Conservation (phyloP, 2,797 vertebrate genomes). For the Coranthus polyacanthus region DNA sequence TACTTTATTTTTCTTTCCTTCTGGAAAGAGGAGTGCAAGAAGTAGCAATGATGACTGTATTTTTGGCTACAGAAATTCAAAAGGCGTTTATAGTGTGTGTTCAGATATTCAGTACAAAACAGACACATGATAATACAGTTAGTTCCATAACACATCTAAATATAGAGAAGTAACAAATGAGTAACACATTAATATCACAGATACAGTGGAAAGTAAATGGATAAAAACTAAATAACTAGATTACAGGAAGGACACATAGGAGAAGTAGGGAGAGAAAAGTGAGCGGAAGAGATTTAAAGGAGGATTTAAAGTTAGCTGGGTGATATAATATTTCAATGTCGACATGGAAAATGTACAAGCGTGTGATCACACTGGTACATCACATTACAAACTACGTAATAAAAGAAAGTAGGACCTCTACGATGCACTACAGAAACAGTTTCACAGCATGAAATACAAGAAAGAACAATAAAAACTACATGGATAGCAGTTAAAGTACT, state of each 20-base stretch:
- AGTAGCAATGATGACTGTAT: background rate
- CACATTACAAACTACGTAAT: constrained; percentile 26
- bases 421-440: background rate
- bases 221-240: constrained; percentile 10
- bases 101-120: background rate
- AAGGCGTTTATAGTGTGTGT: constrained; percentile 4
- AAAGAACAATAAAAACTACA: no score
- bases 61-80: background rate
- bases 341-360: constrained; percentile 43
- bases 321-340: constrained; percentile 42
- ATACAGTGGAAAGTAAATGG: constrained; percentile 9
- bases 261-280: background rate
- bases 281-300: background rate
- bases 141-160: constrained; percentile 46
- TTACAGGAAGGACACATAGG: constrained; percentile 14
- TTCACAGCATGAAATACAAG: background rate
- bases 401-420: background rate
- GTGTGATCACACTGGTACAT: no score
- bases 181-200: constrained; percentile 19
- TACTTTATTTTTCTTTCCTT: background rate
- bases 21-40: background rate
- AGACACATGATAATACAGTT: constrained; percentile 22
- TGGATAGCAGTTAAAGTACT: no score
- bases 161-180: constrained; percentile 43
- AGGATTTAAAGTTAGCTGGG: constrained; percentile 3